Conservation (phyloP, 2,888 invertebrate genomes). For the Watsonalla cultraria region DNA sequence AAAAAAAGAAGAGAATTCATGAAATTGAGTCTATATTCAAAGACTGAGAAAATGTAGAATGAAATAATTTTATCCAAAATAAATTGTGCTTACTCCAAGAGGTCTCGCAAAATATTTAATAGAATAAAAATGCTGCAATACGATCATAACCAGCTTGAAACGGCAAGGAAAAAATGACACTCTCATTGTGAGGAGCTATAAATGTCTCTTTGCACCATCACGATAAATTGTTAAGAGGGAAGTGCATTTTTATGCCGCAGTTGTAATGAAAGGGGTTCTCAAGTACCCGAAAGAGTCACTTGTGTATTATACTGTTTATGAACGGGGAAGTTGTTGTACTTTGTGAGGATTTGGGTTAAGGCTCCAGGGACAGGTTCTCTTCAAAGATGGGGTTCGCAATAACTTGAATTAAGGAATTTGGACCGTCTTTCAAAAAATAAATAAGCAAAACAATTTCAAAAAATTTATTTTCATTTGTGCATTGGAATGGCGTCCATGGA, state of each 20-base stretch:
- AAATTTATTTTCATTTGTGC: too few relatives aligned
- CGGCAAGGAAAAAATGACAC: conserved; percentile 14
- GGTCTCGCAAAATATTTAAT: conserved; percentile 11
- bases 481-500: too few relatives aligned
- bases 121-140: conserved; percentile 22
- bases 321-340: neutral
- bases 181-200: conserved; percentile 11
- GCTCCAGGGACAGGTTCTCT: neutral
- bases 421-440: too few relatives aligned
- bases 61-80: neutral
- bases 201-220: conserved; percentile 1
- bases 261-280: conserved; percentile 12
- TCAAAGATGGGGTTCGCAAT: neutral
- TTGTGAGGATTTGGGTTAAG: neutral
- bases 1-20: too few relatives aligned
- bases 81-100: neutral
- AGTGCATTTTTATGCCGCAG: conserved; percentile 19
- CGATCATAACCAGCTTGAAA: conserved; percentile 5
- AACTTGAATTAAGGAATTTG: too few relatives aligned
- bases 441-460: too few relatives aligned
- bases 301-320: neutral
- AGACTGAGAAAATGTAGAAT: too few relatives aligned
- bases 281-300: neutral
- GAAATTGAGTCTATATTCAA: too few relatives aligned
- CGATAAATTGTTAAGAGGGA: conserved; percentile 17